These are phyloP conservation scores for Acleris laterana DNA, from an alignment of 2,888 invertebrate genomes.

Conservation along the genomic window DNA sequence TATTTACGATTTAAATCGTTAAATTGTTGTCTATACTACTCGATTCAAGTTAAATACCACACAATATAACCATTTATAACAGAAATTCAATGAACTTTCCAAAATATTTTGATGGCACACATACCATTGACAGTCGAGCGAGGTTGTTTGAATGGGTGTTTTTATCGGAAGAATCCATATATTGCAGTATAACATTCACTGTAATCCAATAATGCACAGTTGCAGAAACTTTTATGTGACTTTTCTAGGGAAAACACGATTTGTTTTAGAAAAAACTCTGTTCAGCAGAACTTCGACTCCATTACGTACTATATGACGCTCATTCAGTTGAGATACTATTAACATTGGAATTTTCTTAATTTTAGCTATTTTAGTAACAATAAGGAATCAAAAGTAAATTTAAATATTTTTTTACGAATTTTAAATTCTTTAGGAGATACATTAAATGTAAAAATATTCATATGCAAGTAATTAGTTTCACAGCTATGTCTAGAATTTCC, in stretches of 20 bases:
- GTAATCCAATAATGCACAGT: constrained; percentile 65
- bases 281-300: constrained; percentile 82
- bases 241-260: constrained; percentile 60
- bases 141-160: constrained; percentile 70
- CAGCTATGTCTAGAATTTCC: constrained; percentile 41
- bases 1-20: constrained; percentile 26
- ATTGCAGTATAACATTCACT: constrained; percentile 62
- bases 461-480: no score
- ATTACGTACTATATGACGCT: constrained; percentile 88
- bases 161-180: constrained; percentile 64
- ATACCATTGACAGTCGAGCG: constrained; percentile 73
- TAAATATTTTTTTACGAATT: background rate
- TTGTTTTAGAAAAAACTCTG: constrained; percentile 62
- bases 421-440: background rate
- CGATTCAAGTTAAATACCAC: constrained; percentile 43
- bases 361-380: constrained; percentile 3
- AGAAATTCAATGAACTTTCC: constrained; percentile 76
- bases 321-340: constrained; percentile 74
- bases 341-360: constrained; percentile 59
- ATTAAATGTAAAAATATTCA: no score
- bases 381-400: background rate
- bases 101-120: constrained; percentile 85
- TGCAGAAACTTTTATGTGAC: constrained; percentile 65
- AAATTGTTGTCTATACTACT: constrained; percentile 38
- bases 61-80: constrained; percentile 44